phyloP scores from a whole-genome alignment of 2,113 vertebrate genomes.

The Vicugna pacos region DNA sequence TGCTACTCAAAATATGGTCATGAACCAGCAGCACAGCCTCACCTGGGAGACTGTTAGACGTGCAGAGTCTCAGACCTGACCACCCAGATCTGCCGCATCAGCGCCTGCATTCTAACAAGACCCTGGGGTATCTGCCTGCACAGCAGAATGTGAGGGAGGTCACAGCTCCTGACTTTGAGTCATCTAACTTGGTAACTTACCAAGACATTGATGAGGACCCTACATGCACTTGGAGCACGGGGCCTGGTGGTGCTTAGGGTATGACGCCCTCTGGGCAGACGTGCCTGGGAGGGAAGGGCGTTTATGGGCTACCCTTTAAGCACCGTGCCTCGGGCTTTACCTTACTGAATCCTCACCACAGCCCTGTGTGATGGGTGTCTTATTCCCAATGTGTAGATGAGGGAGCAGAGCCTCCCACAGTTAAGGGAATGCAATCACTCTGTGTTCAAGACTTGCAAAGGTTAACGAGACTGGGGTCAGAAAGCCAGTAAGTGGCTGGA shows the following conservation, averaged over 20 bases:
- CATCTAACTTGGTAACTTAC: background rate
- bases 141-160: background rate
- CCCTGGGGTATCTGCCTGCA: background rate
- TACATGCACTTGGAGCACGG: background rate
- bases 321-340: background rate
- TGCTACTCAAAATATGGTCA: background rate
- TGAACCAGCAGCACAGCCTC: background rate
- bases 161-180: background rate
- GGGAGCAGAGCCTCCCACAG: background rate
- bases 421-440: background rate
- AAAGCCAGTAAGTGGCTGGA: background rate
- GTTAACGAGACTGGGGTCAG: slow-evolving; percentile 1
- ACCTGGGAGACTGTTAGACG: background rate
- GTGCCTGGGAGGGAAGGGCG: background rate
- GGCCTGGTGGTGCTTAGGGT: background rate
- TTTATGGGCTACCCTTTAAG: background rate
- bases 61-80: background rate
- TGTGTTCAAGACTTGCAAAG: background rate
- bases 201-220: background rate
- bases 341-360: background rate
- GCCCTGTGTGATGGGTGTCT: background rate
- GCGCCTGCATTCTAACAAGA: background rate
- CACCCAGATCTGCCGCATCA: background rate
- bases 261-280: background rate
- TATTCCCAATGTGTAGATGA: background rate